Evolutionary conservation across 2,888 invertebrate species (phyloP).

Genomic region (Heteropelma amictum): DNA sequence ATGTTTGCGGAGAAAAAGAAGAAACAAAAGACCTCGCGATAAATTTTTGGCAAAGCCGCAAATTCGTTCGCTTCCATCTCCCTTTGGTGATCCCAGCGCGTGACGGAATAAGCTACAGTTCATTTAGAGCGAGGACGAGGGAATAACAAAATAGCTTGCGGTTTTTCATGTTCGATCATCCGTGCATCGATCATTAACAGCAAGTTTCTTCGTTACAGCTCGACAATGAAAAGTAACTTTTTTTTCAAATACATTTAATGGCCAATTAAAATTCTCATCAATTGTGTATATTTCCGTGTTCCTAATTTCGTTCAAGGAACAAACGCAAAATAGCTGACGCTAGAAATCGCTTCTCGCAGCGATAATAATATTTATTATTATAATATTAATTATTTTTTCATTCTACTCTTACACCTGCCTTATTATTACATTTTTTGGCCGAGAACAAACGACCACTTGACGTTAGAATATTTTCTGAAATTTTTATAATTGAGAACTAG

Average conservation of each 20-base stretch:
- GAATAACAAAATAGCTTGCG: slow-evolving; percentile 16
- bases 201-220: slow-evolving; percentile 11
- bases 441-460: too few relatives aligned
- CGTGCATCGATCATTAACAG: slow-evolving; percentile 32
- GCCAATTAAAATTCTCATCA: too few relatives aligned
- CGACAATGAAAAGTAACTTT: not conserved
- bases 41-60: slow-evolving; percentile 45
- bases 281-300: too few relatives aligned
- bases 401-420: too few relatives aligned
- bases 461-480: not conserved
- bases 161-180: slow-evolving; percentile 50
- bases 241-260: too few relatives aligned
- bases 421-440: too few relatives aligned
- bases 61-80: not conserved
- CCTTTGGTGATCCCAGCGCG: not conserved
- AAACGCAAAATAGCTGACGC: too few relatives aligned
- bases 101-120: not conserved
- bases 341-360: too few relatives aligned
- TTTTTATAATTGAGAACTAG: too few relatives aligned
- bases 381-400: too few relatives aligned
- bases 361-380: too few relatives aligned
- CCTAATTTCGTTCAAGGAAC: too few relatives aligned
- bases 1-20: slow-evolving; percentile 10
- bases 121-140: slow-evolving; percentile 29
- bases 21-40: slow-evolving; percentile 3